A percentile compares a stretch with the other conserved stretches of the same genome.
These are phyloP conservation scores for Latheticus oryzae DNA, from an alignment of 2,888 invertebrate genomes.

Conservation along the genomic window DNA sequence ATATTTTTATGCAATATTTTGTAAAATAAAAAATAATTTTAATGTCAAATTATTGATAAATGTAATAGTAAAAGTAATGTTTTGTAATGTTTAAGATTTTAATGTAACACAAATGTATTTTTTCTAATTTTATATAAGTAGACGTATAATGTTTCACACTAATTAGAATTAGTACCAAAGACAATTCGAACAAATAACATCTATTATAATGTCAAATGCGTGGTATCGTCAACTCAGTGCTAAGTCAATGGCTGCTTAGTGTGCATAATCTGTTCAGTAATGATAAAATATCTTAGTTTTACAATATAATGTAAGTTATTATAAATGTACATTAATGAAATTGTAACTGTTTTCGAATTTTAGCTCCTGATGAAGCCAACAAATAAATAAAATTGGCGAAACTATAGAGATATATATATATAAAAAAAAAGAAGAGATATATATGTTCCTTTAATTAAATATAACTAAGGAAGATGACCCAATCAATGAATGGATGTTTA, in stretches of 20 bases:
- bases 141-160: not conserved
- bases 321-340: no score
- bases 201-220: not conserved
- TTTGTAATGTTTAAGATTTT: not conserved
- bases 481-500: no score
- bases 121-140: not conserved
- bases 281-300: not conserved
- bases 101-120: not conserved
- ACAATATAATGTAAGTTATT: not conserved
- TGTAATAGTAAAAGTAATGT: not conserved
- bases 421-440: no score
- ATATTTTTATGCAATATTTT: not conserved
- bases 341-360: no score
- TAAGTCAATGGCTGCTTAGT: not conserved
- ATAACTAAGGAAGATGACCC: no score
- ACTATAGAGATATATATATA: no score
- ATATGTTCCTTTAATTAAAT: no score
- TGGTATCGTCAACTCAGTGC: not conserved
- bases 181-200: slow-evolving; percentile 1
- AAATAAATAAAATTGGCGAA: no score
- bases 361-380: no score
- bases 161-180: not conserved
- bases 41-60: not conserved
- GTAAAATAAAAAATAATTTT: not conserved
- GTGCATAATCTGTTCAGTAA: not conserved